Base-by-base conservation (phyloP, 2,888 invertebrate genomes). In the Celastrina argiolus region DNA sequence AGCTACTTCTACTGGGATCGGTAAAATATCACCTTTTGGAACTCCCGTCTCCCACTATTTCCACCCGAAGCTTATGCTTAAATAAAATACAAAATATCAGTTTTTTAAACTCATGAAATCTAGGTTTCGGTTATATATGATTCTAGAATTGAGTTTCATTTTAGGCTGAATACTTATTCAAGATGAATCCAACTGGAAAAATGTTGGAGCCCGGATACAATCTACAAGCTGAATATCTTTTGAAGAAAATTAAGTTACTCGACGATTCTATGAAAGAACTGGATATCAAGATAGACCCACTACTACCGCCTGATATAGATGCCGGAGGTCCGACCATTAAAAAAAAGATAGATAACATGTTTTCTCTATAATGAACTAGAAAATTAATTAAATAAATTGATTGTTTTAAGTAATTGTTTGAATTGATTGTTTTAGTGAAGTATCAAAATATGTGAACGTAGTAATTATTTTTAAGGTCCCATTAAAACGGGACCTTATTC, bases 151-250 rank as follows among this genome's bases (percentile, higher is more conserved):
- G n/a, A n/a, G n/a, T n/a, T 12, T 28, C 16, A 26, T 65, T 58
- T 67, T 16, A 93, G 92, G 94, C 95, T 0, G 94, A 95, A 81
- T 93, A 93, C 79, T 80, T 95, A 64, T 95, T 95, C 82, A 93
- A 92, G 76, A 86, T 92, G 76, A 95, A 95, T 81, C 94, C 94
- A 0, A 93, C 92, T 72, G 95, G 95, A 0, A 93, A 93, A 81
- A 94, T 94, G 93, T 92, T 94, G 67, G 93, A 94, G 77, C 94
- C 94, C 0, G 93, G 94, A 41, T 94, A 92, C 76, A 93, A 92
- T 68, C 81, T 92, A 39, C 90, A 92, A 74, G 93, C 93, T 26
- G 93, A 92, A 71, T 82, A 78, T 65, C 69, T 93, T 12, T 71
- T 93, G 69, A 88, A 91, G 22, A 87, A 87, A 71, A 88, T 93